Evolutionary conservation across 2,797 vertebrate species (phyloP).

Genomic region (Pangasius djambal): DNA sequence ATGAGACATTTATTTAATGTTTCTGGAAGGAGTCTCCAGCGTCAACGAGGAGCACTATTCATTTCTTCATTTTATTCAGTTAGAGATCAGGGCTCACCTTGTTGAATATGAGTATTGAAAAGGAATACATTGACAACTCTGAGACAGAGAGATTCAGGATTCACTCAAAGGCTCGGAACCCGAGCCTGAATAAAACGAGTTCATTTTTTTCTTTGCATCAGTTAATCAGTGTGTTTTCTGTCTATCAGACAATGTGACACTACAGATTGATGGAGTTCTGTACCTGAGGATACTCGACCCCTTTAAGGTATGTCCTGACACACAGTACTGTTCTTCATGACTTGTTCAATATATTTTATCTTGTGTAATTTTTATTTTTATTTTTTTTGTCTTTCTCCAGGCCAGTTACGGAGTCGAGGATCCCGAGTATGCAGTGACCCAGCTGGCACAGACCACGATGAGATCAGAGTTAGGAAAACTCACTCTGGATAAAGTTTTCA

Average conservation of each 20-base stretch:
- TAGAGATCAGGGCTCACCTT: neutral
- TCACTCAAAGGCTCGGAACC: neutral
- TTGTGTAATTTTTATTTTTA: neutral
- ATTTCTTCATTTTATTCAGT: neutral
- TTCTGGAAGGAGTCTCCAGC: neutral
- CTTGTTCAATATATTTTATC: neutral
- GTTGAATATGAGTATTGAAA: neutral
- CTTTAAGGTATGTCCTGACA: conserved; percentile 82
- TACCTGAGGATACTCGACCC: conserved; percentile 93
- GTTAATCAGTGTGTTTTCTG: neutral
- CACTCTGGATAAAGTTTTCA: conserved; percentile 94
- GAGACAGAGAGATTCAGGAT: neutral
- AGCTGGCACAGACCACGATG: conserved; percentile 97
- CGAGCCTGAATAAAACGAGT: neutral
- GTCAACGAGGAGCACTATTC: neutral
- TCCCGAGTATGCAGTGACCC: conserved; percentile 95
- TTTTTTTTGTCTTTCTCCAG: conserved; percentile 64
- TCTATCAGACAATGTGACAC: conserved; percentile 89
- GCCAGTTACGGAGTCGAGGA: conserved; percentile 97
- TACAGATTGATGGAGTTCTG: conserved; percentile 97
- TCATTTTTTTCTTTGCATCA: neutral
- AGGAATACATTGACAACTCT: neutral
- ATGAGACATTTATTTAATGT: neutral
- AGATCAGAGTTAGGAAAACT: conserved; percentile 96
- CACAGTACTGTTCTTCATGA: neutral